Evolutionary conservation across 2,888 invertebrate species (phyloP).

Genomic region (Troilus luridus): DNA sequence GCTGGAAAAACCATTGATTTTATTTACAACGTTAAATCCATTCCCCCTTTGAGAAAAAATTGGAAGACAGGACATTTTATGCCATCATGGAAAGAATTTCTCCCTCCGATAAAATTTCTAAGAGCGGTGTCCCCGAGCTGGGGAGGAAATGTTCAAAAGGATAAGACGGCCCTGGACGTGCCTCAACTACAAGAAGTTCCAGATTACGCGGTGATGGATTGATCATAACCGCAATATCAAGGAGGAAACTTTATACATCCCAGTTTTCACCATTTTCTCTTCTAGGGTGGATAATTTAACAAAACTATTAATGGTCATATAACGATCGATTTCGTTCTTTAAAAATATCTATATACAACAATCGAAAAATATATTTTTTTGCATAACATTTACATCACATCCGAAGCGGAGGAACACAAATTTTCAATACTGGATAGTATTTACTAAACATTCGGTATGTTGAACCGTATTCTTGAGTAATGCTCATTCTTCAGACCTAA

Average conservation of each 20-base stretch:
- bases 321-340: not conserved
- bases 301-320: not conserved
- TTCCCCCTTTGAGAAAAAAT: not conserved
- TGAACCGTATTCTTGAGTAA: no score
- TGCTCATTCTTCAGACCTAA: no score
- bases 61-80: not conserved
- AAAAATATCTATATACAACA: not conserved
- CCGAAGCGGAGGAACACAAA: no score
- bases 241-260: slow-evolving; percentile 4
- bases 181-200: slow-evolving; percentile 31
- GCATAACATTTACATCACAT: no score
- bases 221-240: slow-evolving; percentile 35
- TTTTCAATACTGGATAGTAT: no score
- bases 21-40: not conserved
- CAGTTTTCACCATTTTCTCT: not conserved
- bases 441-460: no score
- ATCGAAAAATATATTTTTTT: not conserved
- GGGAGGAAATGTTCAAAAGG: slow-evolving; percentile 32
- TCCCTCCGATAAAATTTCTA: not conserved
- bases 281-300: not conserved
- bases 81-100: not conserved
- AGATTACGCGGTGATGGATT: slow-evolving; percentile 41
- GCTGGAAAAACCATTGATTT: not conserved
- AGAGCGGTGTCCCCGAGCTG: not conserved
- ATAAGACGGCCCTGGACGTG: slow-evolving; percentile 7